phyloP scores from a whole-genome alignment of 2,113 vertebrate genomes.

The Rhinogobius similis region DNA sequence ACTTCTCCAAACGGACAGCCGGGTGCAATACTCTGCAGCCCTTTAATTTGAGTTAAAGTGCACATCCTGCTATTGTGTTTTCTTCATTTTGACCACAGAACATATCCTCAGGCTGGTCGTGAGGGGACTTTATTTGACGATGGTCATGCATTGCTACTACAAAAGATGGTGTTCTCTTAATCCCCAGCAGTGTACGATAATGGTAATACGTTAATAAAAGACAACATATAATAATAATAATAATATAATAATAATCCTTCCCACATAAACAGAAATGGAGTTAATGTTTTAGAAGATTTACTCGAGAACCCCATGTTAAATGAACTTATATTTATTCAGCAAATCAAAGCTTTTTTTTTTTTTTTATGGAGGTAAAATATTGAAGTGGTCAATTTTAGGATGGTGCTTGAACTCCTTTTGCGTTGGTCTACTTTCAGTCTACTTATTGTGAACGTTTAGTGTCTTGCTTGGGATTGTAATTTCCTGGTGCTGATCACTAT shows the following conservation, averaged over 20 bases:
- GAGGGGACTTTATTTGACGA: slow-evolving; percentile 27
- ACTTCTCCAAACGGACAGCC: not conserved
- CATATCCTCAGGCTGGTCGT: not conserved
- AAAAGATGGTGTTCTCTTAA: not conserved
- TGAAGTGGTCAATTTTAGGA: slow-evolving; percentile 19
- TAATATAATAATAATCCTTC: too few species aligned
- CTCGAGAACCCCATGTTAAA: too few species aligned
- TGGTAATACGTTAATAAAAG: too few species aligned
- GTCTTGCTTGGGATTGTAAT: slow-evolving; percentile 57
- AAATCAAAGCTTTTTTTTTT: too few species aligned
- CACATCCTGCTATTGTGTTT: not conserved
- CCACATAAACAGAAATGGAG: too few species aligned
- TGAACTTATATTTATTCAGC: too few species aligned
- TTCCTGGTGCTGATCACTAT: slow-evolving; percentile 65
- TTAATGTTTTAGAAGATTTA: too few species aligned
- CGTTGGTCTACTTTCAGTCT: slow-evolving; percentile 35
- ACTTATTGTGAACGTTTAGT: slow-evolving; percentile 41
- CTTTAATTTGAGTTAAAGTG: slow-evolving; percentile 13
- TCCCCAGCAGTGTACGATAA: not conserved
- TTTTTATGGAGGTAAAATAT: not conserved
- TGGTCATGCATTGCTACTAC: not conserved
- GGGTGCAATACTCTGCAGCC: not conserved
- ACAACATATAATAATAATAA: too few species aligned
- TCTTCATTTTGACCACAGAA: slow-evolving; percentile 8
- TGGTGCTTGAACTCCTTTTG: slow-evolving; percentile 46